Evolutionary conservation across 64 coral and sea anemone genomes (phyloP).

Genomic region (Montipora sp.): DNA sequence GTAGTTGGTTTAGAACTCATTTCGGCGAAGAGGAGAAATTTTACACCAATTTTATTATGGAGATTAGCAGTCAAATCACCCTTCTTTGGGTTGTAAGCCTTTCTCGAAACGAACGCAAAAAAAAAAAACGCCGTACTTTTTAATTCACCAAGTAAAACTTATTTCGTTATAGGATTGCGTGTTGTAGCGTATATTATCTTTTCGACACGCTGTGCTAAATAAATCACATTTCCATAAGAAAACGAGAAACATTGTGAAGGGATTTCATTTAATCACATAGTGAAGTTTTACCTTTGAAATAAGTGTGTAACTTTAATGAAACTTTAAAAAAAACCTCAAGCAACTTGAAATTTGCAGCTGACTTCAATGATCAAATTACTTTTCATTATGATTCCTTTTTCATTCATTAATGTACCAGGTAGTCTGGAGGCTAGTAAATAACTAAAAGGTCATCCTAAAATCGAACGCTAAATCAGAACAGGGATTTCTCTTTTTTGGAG

Average conservation of each 20-base stretch:
- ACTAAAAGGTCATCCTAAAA: not conserved
- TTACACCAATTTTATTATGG: constrained; percentile 57
- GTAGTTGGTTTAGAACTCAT: constrained; percentile 68
- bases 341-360: not conserved
- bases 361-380: constrained; percentile 25
- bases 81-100: constrained; percentile 5
- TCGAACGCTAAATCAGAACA: not conserved
- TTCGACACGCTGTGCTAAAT: not conserved
- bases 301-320: constrained; percentile 49
- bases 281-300: constrained; percentile 36
- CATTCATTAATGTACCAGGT: constrained; percentile 23
- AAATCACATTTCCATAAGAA: constrained; percentile 43
- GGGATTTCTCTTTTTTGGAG: not conserved
- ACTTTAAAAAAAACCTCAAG: constrained; percentile 25
- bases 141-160: not conserved
- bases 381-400: constrained; percentile 16
- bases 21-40: constrained; percentile 62
- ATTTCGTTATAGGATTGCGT: not conserved
- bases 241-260: not conserved
- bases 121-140: constrained; percentile 16
- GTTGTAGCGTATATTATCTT: constrained; percentile 1
- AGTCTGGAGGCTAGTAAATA: not conserved
- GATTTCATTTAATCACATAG: constrained; percentile 30
- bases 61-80: constrained; percentile 42
- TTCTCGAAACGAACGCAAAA: not conserved